Conservation (phyloP, 2,113 vertebrate genomes). For the Albula glossodonta region DNA sequence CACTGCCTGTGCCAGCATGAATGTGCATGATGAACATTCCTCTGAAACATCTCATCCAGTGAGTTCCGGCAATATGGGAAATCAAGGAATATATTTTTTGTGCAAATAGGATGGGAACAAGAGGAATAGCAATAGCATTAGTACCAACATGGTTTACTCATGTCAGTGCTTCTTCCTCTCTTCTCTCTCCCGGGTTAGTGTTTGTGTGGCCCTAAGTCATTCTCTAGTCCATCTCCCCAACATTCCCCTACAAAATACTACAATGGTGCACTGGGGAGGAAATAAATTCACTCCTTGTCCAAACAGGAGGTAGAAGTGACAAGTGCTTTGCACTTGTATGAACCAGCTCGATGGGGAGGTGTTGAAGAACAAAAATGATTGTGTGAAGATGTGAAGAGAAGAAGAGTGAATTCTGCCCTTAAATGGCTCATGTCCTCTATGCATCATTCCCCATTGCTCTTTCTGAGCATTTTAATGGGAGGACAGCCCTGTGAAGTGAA, state of each 20-base stretch:
- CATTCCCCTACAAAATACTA: background rate
- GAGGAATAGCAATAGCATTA: too few species aligned
- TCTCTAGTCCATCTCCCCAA: background rate
- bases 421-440: background rate
- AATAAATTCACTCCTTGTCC: slow-evolving; percentile 14
- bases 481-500: background rate
- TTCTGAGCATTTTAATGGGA: background rate
- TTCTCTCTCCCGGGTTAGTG: background rate
- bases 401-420: background rate
- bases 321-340: background rate
- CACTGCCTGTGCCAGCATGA: background rate
- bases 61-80: too few species aligned
- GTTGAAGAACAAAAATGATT: background rate
- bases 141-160: background rate
- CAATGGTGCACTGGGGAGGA: slow-evolving; percentile 14
- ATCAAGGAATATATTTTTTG: too few species aligned
- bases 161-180: background rate
- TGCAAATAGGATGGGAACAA: too few species aligned
- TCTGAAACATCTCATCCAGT: too few species aligned
- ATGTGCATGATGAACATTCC: too few species aligned
- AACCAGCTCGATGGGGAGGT: background rate
- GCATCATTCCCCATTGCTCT: background rate
- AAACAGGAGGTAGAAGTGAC: background rate
- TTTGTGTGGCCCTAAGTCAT: background rate
- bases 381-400: background rate